Evolutionary conservation across 2,113 vertebrate genomes (phyloP).

Genomic region (Dasyurus viverrinus): DNA sequence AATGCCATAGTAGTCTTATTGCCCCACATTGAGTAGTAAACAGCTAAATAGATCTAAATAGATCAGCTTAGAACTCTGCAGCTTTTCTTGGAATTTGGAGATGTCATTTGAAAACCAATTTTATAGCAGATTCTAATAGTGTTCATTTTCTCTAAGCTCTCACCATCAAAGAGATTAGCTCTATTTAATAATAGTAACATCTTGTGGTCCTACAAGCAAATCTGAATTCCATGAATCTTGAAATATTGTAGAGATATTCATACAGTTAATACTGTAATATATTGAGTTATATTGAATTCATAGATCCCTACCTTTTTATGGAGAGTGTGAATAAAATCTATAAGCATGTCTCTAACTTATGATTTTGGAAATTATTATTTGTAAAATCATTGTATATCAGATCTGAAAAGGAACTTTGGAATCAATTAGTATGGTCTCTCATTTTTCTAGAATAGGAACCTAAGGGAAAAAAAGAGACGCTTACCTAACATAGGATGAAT

Average conservation of each 20-base stretch:
- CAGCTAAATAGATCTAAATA: background rate
- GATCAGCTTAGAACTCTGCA: background rate
- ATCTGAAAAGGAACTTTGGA: background rate
- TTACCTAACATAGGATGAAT: background rate
- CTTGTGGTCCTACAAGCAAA: background rate
- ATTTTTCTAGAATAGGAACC: background rate
- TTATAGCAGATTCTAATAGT: background rate
- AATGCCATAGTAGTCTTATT: background rate
- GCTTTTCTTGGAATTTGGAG: background rate
- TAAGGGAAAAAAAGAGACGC: background rate
- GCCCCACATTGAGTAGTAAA: background rate
- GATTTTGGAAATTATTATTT: background rate
- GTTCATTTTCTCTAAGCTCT: background rate
- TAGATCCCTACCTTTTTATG: background rate
- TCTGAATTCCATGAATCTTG: background rate
- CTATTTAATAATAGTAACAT: background rate
- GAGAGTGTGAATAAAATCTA: background rate
- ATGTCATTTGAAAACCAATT: background rate
- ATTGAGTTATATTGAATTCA: conserved; percentile 5
- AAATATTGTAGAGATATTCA: background rate
- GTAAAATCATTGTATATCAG: background rate
- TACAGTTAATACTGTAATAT: background rate
- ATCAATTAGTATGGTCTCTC: background rate
- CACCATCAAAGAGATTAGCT: background rate
- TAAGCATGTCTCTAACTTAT: background rate